Base-by-base conservation (phyloP, 2,888 invertebrate genomes). In the Tipula lateralis region DNA sequence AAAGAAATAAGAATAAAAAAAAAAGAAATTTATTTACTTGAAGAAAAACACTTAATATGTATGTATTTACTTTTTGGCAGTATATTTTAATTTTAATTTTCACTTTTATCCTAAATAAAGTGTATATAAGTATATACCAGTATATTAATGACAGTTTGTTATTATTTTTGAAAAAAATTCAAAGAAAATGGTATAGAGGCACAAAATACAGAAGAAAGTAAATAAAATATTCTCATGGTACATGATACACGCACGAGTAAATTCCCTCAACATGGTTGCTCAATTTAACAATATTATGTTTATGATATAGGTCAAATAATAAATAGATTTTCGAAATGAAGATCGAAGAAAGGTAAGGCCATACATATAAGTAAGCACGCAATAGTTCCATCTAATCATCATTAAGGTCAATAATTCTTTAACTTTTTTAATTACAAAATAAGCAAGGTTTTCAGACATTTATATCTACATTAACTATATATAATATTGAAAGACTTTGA, bases 1-100 rank as follows among this genome's bases (percentile, higher is more conserved):
- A 94, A 94, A 89, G 88, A 82, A n/a, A 82, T n/a, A 82, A 66
- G 13, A 39, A 39, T n/a, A 39, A 9, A 16, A 50, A 50, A 19
- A 66, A 66, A 66, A n/a, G 12, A 39, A 50, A 66, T 66, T 66
- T 24, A 24, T 66, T 66, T 66, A 50, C 44, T 50, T 50, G 44
- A 12, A 36, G 12, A 39, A 39, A 39, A 50, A 50, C 16, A 50
- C 44, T 44, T 16, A 44, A 44, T 16, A 44, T 44, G 1, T 50
- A 16, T 50, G 12, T 16, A 19, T 16, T 1, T n/a, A n/a, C n/a
- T 50, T 16, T 16, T 50, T 50, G 16, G 16, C 2, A 16, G 16
- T 50, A 16, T 50, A 32, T 32, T 32, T 9, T 50, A 50, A 50
- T 50, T 50, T 50, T 16, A 16, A 16, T 50, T 50, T 50, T 50